Evolutionary conservation across 64 coral and sea anemone species (phyloP).

Genomic region (Astreopora myriophthalma): DNA sequence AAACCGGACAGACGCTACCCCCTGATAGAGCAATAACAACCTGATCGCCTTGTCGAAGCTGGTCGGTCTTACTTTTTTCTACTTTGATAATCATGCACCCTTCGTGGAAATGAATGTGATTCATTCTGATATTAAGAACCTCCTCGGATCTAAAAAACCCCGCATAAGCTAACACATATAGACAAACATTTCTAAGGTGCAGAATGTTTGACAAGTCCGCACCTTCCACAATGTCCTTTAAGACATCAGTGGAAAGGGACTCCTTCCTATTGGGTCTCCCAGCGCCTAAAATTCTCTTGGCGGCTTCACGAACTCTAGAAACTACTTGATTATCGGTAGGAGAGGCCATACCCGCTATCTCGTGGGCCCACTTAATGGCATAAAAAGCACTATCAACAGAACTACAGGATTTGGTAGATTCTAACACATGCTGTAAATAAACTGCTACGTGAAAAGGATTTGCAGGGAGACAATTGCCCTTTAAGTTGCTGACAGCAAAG

Average conservation of each 20-base stretch:
- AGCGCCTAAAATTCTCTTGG: background rate
- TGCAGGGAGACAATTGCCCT: background rate
- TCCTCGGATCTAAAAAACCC: too few relatives aligned
- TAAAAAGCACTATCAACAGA: constrained; percentile 48
- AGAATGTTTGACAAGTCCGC: too few relatives aligned
- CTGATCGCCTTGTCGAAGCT: constrained; percentile 30
- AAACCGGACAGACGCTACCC: constrained; percentile 52
- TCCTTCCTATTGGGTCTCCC: constrained; percentile 38
- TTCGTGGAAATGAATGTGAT: too few relatives aligned
- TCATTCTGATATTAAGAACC: too few relatives aligned
- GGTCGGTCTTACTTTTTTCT: too few relatives aligned
- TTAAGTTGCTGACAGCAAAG: background rate
- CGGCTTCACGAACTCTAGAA: background rate
- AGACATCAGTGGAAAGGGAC: constrained; percentile 23
- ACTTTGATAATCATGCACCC: background rate
- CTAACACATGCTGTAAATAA: too few relatives aligned
- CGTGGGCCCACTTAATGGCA: constrained; percentile 30
- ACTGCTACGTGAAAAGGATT: too few relatives aligned
- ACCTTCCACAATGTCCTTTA: background rate
- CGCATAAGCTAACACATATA: too few relatives aligned
- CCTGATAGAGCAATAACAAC: constrained; percentile 36
- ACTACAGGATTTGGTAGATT: background rate
- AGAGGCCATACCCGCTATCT: constrained; percentile 9
- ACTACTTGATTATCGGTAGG: constrained; percentile 23
- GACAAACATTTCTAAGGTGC: constrained; percentile 19